These are phyloP conservation scores for Machimus rusticus DNA, from an alignment of 2,888 invertebrate species.

Conservation along the genomic window DNA sequence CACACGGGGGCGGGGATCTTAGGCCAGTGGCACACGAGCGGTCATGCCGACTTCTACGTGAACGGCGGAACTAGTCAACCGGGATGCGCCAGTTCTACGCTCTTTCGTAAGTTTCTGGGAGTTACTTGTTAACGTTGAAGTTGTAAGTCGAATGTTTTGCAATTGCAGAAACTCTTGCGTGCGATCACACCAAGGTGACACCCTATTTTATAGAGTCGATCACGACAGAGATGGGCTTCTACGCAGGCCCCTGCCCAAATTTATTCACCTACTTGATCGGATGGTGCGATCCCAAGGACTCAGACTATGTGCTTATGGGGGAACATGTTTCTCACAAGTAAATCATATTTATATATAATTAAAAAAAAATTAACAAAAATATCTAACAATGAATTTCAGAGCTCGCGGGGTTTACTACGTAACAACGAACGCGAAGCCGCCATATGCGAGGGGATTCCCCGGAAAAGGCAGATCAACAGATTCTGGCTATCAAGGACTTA, in stretches of 20 bases:
- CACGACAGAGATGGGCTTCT: constrained; percentile 79
- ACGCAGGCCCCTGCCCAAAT: constrained; percentile 84
- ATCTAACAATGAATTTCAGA: constrained; percentile 64
- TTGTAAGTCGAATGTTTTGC: background rate
- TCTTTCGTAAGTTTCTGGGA: constrained; percentile 73
- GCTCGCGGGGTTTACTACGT: constrained; percentile 87
- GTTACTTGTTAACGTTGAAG: background rate
- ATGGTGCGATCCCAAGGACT: constrained; percentile 81
- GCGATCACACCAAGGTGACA: constrained; percentile 89
- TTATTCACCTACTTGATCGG: constrained; percentile 84
- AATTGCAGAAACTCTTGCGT: constrained; percentile 79
- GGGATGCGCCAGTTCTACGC: constrained; percentile 81
- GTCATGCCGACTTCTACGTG: constrained; percentile 88
- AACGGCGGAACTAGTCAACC: constrained; percentile 88
- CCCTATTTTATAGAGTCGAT: constrained; percentile 91
- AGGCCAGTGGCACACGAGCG: constrained; percentile 89
- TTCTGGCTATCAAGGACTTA: constrained; percentile 44
- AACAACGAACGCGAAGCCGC: constrained; percentile 83
- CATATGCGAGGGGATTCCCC: constrained; percentile 85
- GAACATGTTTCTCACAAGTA: constrained; percentile 82
- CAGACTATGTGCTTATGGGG: constrained; percentile 85
- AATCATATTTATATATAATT: background rate
- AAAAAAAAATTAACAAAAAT: background rate
- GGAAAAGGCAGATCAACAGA: constrained; percentile 64
- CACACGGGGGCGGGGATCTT: constrained; percentile 89